Evolutionary conservation across 2,888 invertebrate genomes (phyloP).

Genomic region (Heliconius ismenius): DNA sequence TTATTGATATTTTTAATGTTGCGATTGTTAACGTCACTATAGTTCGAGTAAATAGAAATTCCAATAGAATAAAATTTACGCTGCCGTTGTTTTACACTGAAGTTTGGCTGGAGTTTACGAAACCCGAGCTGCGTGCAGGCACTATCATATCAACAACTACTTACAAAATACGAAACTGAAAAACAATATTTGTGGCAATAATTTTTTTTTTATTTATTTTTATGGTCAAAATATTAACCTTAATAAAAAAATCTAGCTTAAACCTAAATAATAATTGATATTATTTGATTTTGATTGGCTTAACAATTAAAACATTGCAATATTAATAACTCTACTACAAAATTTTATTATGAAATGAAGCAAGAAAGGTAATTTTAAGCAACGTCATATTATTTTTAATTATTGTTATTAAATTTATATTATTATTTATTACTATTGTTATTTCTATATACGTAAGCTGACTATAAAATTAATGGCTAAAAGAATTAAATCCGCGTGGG

Average conservation of each 20-base stretch:
- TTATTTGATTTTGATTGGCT: background rate
- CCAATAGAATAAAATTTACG: too few relatives aligned
- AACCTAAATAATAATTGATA: background rate
- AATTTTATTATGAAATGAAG: background rate
- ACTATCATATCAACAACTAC: background rate
- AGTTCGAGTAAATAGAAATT: too few relatives aligned
- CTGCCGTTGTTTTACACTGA: too few relatives aligned
- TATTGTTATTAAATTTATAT: background rate
- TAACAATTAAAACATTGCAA: background rate
- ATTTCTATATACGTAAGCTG: background rate
- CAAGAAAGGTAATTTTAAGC: background rate
- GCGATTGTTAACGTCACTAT: too few relatives aligned
- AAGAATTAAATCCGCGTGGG: background rate
- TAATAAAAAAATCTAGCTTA: background rate
- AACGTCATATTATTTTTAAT: background rate
- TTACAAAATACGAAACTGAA: background rate
- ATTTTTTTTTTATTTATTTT: too few relatives aligned
- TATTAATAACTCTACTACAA: background rate
- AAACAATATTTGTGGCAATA: too few relatives aligned
- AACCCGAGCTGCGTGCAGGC: too few relatives aligned
- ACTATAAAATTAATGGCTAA: background rate
- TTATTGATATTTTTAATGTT: too few relatives aligned
- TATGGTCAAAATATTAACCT: too few relatives aligned
- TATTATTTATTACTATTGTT: conserved; percentile 16
- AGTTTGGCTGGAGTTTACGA: too few relatives aligned